These are phyloP conservation scores for Loxodonta africana DNA, from an alignment of 2,113 vertebrate species.

Conservation along the genomic window DNA sequence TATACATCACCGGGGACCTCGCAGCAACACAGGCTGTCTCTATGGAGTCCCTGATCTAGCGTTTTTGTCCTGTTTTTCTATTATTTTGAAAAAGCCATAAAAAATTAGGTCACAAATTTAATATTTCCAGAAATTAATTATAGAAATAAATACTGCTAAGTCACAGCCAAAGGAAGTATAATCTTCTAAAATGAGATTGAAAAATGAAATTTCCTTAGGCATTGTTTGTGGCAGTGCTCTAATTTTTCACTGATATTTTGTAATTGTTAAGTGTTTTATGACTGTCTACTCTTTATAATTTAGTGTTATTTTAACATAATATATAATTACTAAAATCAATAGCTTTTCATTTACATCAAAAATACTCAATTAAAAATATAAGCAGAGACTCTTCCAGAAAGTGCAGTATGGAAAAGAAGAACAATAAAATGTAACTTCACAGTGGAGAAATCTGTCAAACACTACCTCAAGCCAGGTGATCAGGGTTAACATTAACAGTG, in stretches of 20 bases:
- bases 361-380: slow-evolving; percentile 30
- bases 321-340: slow-evolving; percentile 5
- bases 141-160: slow-evolving; percentile 51
- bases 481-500: too few relatives aligned
- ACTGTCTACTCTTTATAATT: background rate
- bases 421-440: too few relatives aligned
- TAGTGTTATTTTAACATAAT: slow-evolving; percentile 41
- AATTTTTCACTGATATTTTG: slow-evolving; percentile 40
- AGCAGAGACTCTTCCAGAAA: background rate
- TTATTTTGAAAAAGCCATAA: slow-evolving; percentile 28
- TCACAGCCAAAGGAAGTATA: background rate
- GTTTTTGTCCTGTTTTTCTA: slow-evolving; percentile 37
- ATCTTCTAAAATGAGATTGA: slow-evolving; percentile 12
- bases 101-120: background rate
- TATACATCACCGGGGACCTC: too few relatives aligned
- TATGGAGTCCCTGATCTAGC: too few relatives aligned
- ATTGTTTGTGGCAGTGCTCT: background rate
- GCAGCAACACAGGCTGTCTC: too few relatives aligned
- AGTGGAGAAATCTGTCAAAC: too few relatives aligned
- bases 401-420: background rate
- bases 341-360: background rate
- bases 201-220: background rate
- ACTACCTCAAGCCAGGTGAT: too few relatives aligned
- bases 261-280: background rate
- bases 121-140: slow-evolving; percentile 54